Evolutionary conservation across 2,888 invertebrate genomes (phyloP).

Genomic region (Marronus borbonicus): DNA sequence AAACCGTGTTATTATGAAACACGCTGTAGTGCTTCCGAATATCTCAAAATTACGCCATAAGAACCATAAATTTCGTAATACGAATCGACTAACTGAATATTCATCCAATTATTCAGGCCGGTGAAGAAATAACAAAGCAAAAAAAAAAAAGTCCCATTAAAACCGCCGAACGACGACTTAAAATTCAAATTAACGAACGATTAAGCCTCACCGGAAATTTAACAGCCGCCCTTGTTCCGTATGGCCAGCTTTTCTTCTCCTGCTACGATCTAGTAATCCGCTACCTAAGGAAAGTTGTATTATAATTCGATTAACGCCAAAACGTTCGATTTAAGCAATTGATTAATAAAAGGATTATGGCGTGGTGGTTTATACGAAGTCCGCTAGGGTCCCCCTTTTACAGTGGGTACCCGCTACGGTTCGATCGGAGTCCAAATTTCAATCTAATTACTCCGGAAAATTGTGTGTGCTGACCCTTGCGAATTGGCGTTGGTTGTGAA

Average conservation of each 20-base stretch:
- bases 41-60: too few relatives aligned
- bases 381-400: neutral
- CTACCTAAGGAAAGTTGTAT: neutral
- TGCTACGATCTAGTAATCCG: neutral
- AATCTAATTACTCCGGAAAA: conserved; percentile 17
- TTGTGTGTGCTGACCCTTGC: neutral
- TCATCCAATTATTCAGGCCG: neutral
- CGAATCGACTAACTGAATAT: conserved; percentile 1
- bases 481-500: neutral
- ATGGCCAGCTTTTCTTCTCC: too few relatives aligned
- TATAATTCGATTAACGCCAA: conserved; percentile 22
- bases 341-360: conserved; percentile 18
- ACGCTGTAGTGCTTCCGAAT: too few relatives aligned
- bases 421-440: neutral
- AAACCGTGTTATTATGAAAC: too few relatives aligned
- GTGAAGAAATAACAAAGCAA: neutral
- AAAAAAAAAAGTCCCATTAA: neutral
- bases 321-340: conserved; percentile 13
- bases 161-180: neutral
- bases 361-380: too few relatives aligned
- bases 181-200: conserved; percentile 13
- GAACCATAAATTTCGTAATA: too few relatives aligned
- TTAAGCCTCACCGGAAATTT: neutral
- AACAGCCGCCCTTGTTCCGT: too few relatives aligned
- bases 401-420: neutral